Percentiles rank a stretch among this genome's conserved stretches.
These are phyloP conservation scores for Hirtodrosophila confusa DNA, from an alignment of 2,888 invertebrate genomes.

Conservation along the genomic window DNA sequence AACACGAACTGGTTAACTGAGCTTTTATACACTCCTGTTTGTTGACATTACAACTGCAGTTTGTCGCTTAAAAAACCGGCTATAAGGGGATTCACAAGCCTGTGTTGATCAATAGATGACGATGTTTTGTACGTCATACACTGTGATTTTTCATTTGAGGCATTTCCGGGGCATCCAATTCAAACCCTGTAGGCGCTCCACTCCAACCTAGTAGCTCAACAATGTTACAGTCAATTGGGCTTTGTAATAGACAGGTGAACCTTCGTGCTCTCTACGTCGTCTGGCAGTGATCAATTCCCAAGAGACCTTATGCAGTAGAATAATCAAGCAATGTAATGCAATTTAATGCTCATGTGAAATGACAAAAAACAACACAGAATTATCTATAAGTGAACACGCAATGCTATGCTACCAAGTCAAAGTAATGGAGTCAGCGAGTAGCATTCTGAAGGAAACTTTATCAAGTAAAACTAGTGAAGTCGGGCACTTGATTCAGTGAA, in stretches of 20 bases:
- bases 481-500: no score
- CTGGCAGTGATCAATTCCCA: conserved; percentile 43
- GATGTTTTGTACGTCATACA: conserved; percentile 10
- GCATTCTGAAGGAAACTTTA: no score
- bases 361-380: conserved; percentile 28
- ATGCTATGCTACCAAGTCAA: conserved; percentile 3
- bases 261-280: conserved; percentile 3
- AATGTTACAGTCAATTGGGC: conserved; percentile 21
- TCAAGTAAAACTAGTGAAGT: no score
- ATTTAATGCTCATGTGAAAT: conserved; percentile 41
- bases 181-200: background rate
- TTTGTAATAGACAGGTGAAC: conserved; percentile 13
- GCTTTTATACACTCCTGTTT: conserved; percentile 11
- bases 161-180: conserved; percentile 43
- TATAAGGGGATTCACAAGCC: conserved; percentile 41
- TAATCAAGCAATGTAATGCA: conserved; percentile 45
- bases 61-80: conserved; percentile 31
- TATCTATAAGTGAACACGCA: conserved; percentile 19
- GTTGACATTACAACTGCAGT: conserved; percentile 1
- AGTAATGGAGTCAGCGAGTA: no score
- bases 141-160: conserved; percentile 14
- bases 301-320: conserved; percentile 50
- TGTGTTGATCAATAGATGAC: conserved; percentile 16
- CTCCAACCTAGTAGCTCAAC: conserved; percentile 3
- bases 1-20: background rate